A percentile compares a stretch with the other conserved stretches of the same genome.
Evolutionary conservation across 2,888 invertebrate species (phyloP).

Genomic region (Anthrax anthrax): DNA sequence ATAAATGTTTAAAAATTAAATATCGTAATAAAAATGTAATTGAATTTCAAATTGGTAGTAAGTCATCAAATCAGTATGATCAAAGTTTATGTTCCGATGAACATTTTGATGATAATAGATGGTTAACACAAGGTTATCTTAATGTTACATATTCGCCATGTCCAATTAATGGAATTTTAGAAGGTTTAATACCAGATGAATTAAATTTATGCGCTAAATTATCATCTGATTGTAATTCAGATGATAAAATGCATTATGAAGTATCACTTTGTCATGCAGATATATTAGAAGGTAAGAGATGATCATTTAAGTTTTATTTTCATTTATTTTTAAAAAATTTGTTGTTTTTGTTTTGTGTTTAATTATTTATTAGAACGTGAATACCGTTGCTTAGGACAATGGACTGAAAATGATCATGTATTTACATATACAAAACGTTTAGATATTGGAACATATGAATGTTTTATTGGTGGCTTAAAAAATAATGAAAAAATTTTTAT

Average conservation of each 20-base stretch:
- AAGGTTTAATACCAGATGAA: slow-evolving; percentile 46
- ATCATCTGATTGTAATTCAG: slow-evolving; percentile 48
- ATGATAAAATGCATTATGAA: slow-evolving; percentile 51
- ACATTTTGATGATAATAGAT: slow-evolving; percentile 39
- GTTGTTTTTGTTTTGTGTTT: neutral
- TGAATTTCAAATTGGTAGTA: slow-evolving; percentile 13
- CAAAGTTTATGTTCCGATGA: slow-evolving; percentile 30
- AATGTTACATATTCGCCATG: slow-evolving; percentile 36
- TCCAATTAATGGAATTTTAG: slow-evolving; percentile 50
- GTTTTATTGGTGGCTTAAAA: slow-evolving; percentile 45
- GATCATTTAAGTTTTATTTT: too few species aligned
- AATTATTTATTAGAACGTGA: slow-evolving; percentile 37
- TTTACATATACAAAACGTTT: slow-evolving; percentile 50
- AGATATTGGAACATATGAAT: slow-evolving; percentile 46
- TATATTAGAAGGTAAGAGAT: slow-evolving; percentile 44
- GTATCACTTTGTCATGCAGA: slow-evolving; percentile 46
- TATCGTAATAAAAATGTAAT: slow-evolving; percentile 13
- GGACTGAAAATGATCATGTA: slow-evolving; percentile 45
- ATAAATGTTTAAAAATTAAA: slow-evolving; percentile 14
- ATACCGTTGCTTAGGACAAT: slow-evolving; percentile 50
- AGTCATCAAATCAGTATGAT: slow-evolving; percentile 4
- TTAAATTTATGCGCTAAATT: slow-evolving; percentile 46
- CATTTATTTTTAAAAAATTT: neutral
- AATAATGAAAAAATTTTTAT: slow-evolving; percentile 46
- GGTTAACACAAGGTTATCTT: slow-evolving; percentile 47